Conservation (phyloP, 2,113 vertebrate species). For the Pteruthius melanotis region DNA sequence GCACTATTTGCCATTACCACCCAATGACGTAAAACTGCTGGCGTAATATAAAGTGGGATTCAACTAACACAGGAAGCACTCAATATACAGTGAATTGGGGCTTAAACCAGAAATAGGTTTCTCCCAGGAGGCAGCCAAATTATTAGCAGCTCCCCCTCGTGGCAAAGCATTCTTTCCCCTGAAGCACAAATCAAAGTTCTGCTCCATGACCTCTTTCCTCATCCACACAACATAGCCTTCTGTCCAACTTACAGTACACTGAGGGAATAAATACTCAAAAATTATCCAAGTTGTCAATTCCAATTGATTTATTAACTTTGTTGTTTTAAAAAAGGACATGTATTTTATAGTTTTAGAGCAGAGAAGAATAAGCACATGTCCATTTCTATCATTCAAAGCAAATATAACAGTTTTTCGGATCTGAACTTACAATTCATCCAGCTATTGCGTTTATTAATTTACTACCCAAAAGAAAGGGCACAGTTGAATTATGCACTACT, state of each 20-base stretch:
- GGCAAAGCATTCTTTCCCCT: neutral
- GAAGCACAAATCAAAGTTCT: neutral
- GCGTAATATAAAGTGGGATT: fast-evolving
- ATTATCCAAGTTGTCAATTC: neutral
- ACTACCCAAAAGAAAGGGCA: neutral
- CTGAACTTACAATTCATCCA: neutral
- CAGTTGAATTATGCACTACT: neutral
- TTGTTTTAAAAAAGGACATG: neutral
- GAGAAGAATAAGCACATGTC: neutral
- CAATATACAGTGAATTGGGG: neutral
- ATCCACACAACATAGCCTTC: neutral
- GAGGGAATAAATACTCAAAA: neutral
- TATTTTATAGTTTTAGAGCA: neutral
- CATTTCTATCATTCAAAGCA: neutral
- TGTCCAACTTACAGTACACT: neutral
- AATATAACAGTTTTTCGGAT: neutral
- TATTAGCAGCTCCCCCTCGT: fast-evolving
- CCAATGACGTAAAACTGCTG: neutral
- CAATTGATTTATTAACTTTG: neutral
- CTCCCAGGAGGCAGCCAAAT: neutral
- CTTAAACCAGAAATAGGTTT: neutral
- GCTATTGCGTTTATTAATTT: neutral
- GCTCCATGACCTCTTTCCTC: neutral
- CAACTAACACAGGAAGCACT: neutral
- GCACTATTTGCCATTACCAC: neutral